A percentile compares a stretch with the other conserved stretches of the same genome.
Conservation (phyloP, 2,888 invertebrate species). For the Agrochola macilenta region DNA sequence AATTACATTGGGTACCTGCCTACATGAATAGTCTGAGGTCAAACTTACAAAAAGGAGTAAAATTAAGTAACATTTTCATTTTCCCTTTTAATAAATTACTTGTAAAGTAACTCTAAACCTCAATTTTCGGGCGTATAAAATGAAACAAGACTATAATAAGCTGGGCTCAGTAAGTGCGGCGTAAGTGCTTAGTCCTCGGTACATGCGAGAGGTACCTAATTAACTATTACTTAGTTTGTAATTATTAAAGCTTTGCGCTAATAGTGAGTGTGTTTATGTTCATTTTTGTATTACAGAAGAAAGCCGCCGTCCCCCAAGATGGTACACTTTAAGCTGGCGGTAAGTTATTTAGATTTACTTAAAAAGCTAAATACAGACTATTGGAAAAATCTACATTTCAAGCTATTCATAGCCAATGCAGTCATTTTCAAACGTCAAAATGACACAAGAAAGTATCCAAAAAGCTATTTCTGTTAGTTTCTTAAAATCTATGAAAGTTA, state of each 20-base stretch:
- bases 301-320: slow-evolving; percentile 69
- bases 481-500: neutral
- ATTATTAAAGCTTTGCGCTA: slow-evolving; percentile 32
- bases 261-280: slow-evolving; percentile 1
- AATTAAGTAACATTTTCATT: slow-evolving; percentile 8
- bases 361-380: neutral
- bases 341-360: slow-evolving; percentile 62
- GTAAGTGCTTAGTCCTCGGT: neutral
- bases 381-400: neutral
- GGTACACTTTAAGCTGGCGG: slow-evolving; percentile 73
- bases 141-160: slow-evolving; percentile 26
- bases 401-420: no score
- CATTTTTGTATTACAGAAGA: slow-evolving; percentile 65
- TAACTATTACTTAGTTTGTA: slow-evolving; percentile 38
- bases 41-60: neutral
- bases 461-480: no score
- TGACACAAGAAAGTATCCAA: no score
- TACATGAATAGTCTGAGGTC: neutral
- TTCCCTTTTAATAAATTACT: slow-evolving; percentile 32
- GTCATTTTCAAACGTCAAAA: no score
- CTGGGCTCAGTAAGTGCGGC: slow-evolving; percentile 5
- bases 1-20: neutral
- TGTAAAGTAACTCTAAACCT: slow-evolving; percentile 18
- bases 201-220: slow-evolving; percentile 8
- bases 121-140: slow-evolving; percentile 18